Percentiles rank a stretch among this genome's conserved stretches.
Evolutionary conservation across 1,140 invertebrate genomes (phyloP).

Genomic region (Eciton burchellii): DNA sequence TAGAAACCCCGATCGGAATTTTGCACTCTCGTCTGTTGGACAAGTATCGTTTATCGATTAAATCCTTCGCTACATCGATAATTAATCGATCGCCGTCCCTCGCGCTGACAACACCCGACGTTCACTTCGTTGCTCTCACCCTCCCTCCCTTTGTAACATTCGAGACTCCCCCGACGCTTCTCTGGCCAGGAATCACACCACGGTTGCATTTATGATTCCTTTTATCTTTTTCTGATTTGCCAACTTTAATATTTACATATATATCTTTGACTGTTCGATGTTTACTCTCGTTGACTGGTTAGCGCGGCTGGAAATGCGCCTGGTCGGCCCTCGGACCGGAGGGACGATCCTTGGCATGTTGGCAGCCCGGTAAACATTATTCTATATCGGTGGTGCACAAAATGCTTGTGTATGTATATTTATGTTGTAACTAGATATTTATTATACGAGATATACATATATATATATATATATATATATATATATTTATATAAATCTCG

Average conservation of each 20-base stretch:
- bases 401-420: slow-evolving; percentile 86
- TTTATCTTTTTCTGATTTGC: slow-evolving; percentile 80
- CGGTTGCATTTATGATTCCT: slow-evolving; percentile 78
- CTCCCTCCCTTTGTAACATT: neutral
- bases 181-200: slow-evolving; percentile 77
- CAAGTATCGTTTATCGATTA: neutral
- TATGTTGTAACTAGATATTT: slow-evolving; percentile 84
- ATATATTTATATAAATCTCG: slow-evolving; percentile 46
- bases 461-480: slow-evolving; percentile 43
- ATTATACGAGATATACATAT: slow-evolving; percentile 70
- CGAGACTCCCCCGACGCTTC: slow-evolving; percentile 6
- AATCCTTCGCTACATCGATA: too few species aligned
- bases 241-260: slow-evolving; percentile 80
- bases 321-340: slow-evolving; percentile 32
- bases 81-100: neutral
- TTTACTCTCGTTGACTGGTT: slow-evolving; percentile 76
- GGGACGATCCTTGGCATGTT: slow-evolving; percentile 68
- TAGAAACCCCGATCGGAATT: neutral
- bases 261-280: slow-evolving; percentile 82
- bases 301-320: slow-evolving; percentile 78
- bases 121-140: neutral
- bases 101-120: neutral
- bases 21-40: neutral
- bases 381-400: slow-evolving; percentile 83
- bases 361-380: slow-evolving; percentile 77